Conservation (phyloP, 2,888 invertebrate species). For the Argyra leucocephala region DNA sequence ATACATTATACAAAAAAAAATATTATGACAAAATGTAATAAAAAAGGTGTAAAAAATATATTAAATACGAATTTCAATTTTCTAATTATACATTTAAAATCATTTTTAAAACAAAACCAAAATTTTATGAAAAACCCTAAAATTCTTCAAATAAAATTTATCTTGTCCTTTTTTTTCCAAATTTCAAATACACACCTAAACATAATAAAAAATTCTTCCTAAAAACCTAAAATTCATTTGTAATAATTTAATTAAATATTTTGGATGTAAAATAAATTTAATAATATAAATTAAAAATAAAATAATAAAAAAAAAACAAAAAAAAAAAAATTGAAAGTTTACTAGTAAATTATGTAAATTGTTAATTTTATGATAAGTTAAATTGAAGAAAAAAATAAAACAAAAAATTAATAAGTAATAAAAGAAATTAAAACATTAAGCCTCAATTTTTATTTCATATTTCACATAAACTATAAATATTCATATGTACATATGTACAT, state of each 20-base stretch:
- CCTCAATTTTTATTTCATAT: too few species aligned
- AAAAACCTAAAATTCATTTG: not conserved
- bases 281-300: not conserved
- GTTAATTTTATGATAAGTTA: constrained; percentile 2
- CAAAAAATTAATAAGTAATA: not conserved
- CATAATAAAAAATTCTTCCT: not conserved
- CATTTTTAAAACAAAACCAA: too few species aligned
- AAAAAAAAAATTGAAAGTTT: not conserved
- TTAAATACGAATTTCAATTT: too few species aligned
- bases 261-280: not conserved
- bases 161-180: not conserved
- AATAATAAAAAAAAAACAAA: not conserved
- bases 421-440: too few species aligned
- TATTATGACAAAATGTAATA: too few species aligned
- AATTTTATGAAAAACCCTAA: not conserved
- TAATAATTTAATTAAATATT: not conserved
- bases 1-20: too few species aligned
- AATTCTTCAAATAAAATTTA: not conserved
- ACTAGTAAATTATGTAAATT: constrained; percentile 1
- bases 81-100: too few species aligned
- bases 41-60: too few species aligned
- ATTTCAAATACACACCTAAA: not conserved
- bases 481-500: too few species aligned
- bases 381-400: not conserved
- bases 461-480: too few species aligned